Conservation (phyloP, 2,888 invertebrate genomes). For the Drymonia ruficornis region DNA sequence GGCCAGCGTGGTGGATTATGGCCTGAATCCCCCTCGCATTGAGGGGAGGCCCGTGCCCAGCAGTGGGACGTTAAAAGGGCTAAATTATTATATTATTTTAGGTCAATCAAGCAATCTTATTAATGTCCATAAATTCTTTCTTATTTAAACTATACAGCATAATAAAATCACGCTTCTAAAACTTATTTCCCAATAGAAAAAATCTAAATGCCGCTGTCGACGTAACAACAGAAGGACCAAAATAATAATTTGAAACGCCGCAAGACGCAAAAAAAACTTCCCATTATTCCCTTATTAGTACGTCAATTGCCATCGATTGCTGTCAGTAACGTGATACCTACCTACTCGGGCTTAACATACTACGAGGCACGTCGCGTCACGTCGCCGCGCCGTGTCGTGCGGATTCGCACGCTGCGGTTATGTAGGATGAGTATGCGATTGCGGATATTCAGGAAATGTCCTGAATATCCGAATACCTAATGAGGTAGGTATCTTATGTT, state of each 20-base stretch:
- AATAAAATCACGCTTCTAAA: background rate
- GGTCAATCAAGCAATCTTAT: too few species aligned
- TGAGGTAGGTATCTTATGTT: too few species aligned
- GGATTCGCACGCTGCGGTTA: background rate
- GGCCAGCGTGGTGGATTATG: too few species aligned
- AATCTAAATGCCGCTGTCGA: slow-evolving; percentile 11
- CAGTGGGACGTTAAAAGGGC: too few species aligned
- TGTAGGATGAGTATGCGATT: background rate
- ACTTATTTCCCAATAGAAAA: background rate
- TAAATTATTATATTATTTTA: too few species aligned
- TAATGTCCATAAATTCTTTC: too few species aligned
- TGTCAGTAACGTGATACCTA: slow-evolving; percentile 56
- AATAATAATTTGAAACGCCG: slow-evolving; percentile 28
- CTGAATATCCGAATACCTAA: too few species aligned
- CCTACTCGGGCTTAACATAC: slow-evolving; percentile 19
- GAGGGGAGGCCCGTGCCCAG: too few species aligned
- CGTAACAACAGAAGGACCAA: slow-evolving; percentile 25
- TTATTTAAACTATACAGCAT: too few species aligned
- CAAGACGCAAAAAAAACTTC: slow-evolving; percentile 41
- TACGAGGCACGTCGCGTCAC: slow-evolving; percentile 13
- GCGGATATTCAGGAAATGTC: background rate
- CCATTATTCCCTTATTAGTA: slow-evolving; percentile 49
- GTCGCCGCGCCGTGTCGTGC: too few species aligned
- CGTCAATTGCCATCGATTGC: slow-evolving; percentile 72
- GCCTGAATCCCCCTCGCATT: too few species aligned